Evolutionary conservation across 2,888 invertebrate genomes (phyloP).

Genomic region (Pardosa pseudoannulata): DNA sequence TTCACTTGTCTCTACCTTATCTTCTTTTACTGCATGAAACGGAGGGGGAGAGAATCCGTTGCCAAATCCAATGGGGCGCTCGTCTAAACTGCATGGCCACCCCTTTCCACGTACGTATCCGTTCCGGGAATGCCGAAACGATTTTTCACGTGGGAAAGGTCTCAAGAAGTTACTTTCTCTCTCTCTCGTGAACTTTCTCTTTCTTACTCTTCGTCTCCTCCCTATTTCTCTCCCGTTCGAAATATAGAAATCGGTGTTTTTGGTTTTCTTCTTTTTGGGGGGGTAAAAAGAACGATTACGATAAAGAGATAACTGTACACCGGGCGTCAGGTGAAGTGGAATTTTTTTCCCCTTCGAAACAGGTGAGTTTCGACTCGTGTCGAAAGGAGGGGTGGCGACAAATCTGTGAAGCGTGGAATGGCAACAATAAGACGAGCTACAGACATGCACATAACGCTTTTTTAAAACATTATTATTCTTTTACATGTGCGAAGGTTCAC

Average conservation of each 20-base stretch:
- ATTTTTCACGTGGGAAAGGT: conserved; percentile 66
- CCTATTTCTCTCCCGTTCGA: background rate
- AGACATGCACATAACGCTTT: too few species aligned
- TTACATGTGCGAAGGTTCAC: too few species aligned
- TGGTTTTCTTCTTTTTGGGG: conserved; percentile 28
- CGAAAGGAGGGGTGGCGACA: background rate
- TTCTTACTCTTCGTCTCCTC: background rate
- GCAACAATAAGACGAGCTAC: background rate
- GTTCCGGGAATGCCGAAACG: conserved; percentile 1
- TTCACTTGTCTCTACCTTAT: too few species aligned
- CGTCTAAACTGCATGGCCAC: background rate
- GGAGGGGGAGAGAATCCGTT: background rate
- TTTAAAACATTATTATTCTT: too few species aligned
- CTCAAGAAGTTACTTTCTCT: conserved; percentile 41
- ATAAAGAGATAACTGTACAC: conserved; percentile 7
- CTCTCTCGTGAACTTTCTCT: conserved; percentile 4
- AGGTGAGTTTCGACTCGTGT: too few species aligned
- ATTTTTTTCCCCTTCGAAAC: too few species aligned
- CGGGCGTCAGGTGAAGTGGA: background rate
- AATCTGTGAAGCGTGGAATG: background rate
- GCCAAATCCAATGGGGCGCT: background rate
- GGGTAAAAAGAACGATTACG: background rate
- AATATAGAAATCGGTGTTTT: background rate
- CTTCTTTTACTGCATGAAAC: too few species aligned
- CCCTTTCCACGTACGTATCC: background rate